Conservation (phyloP, 1,140 invertebrate genomes). For the Venturia canescens region DNA sequence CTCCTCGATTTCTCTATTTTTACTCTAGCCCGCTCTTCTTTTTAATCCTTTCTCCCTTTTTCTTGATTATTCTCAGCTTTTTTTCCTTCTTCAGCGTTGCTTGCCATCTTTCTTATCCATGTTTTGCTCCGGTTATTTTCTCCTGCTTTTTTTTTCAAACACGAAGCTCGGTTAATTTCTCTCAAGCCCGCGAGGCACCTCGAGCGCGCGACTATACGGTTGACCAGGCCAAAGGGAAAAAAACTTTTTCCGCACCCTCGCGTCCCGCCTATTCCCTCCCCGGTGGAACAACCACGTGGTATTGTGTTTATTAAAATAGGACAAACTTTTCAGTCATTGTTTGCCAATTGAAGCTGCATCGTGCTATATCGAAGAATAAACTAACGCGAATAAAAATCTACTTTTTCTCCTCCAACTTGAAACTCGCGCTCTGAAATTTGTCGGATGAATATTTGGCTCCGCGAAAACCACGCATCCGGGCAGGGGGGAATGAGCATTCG, state of each 20-base stretch:
- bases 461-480: no score
- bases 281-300: background rate
- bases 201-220: background rate
- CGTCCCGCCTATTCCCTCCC: background rate
- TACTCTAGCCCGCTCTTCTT: no score
- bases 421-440: no score
- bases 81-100: no score
- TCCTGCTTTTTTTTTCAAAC: background rate
- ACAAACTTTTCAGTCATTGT: slow-evolving; percentile 16
- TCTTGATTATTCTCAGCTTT: no score
- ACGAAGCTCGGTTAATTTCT: slow-evolving; percentile 7
- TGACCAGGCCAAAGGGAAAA: background rate
- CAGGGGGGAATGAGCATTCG: no score
- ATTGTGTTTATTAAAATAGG: slow-evolving; percentile 23
- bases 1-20: no score
- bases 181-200: background rate
- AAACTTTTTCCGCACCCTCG: background rate
- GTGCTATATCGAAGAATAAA: slow-evolving; percentile 1
- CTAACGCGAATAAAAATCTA: background rate
- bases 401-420: no score
- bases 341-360: background rate
- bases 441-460: no score
- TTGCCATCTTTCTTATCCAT: no score
- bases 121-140: no score
- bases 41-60: no score